Base-by-base conservation (phyloP, 2,113 vertebrate genomes). In the Oryzias melastigma region DNA sequence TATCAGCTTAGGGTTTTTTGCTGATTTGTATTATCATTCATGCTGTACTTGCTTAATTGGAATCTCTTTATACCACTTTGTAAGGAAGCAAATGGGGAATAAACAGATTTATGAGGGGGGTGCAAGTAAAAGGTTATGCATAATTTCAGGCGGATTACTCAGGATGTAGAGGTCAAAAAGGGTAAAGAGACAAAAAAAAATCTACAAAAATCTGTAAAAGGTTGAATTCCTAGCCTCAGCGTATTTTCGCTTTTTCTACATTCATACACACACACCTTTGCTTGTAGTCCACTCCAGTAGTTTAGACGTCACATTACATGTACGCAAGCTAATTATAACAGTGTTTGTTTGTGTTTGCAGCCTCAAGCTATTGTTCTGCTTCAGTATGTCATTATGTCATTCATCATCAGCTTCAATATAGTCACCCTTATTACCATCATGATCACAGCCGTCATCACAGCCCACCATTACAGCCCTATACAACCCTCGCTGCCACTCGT, bases 71-170 rank as follows among this genome's bases (percentile, higher is more conserved):
- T 84, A 45, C 22, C 65, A 73, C 80, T 85, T 85, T 85, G 82
- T 85, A 72, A 74, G 73, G 66, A 53, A 76, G 82, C 65, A 81
- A 87, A 78, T 52, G 62, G 87, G 85, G 86, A 89, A 87, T 88
- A 87, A 85, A 85, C 86, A 85, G 77, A 85, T 87, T 86, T 86
- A 88, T 81, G 61, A 84, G 35, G 10, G 35, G 8, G 35, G 35
- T 3, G 27, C 84, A 87, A 88, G 84, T 82, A 82, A 87, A 88
- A 90, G 87, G 88, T 89, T 85, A 86, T 84, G 85, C 80, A 86
- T 90, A 83, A 88, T 90, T 85, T 85, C 85, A 85, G 72, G 86
- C 54, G 77, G 86, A 86, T 89, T 88, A 86, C 82, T 85, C 82
- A 65, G 83, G 85, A 84, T 85, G 80, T 80, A 75, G 85, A 87